phyloP scores from a whole-genome alignment of 2,888 invertebrate genomes.

The Chymomyza caudatula region DNA sequence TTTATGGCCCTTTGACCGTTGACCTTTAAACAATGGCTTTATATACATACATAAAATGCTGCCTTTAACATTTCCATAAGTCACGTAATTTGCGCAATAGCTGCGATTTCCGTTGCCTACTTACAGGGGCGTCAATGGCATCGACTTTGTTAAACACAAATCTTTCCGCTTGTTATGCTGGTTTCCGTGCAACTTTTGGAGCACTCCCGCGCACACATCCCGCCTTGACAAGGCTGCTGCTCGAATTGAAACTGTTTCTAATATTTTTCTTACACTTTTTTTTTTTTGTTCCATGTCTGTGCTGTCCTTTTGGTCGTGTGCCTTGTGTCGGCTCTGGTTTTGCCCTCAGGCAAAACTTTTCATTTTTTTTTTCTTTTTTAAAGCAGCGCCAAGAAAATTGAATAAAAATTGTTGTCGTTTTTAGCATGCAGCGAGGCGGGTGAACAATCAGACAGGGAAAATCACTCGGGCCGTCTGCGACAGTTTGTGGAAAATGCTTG shows the following conservation, averaged over 20 bases:
- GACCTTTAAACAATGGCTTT: constrained; percentile 25
- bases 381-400: constrained; percentile 50
- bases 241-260: constrained; percentile 46
- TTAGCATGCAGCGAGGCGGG: constrained; percentile 10
- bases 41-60: constrained; percentile 24
- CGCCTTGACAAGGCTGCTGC: not conserved
- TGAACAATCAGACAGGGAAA: not conserved
- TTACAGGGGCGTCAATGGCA: constrained; percentile 23
- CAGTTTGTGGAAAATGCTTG: constrained; percentile 46
- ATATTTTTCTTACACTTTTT: constrained; percentile 39
- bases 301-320: not conserved
- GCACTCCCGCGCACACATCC: constrained; percentile 21
- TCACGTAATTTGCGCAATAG: constrained; percentile 66
- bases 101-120: constrained; percentile 60
- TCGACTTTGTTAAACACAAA: constrained; percentile 62
- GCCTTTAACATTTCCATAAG: constrained; percentile 54
- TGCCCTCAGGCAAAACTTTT: constrained; percentile 41
- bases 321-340: not conserved
- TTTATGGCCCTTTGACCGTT: constrained; percentile 23
- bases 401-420: constrained; percentile 61
- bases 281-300: constrained; percentile 21
- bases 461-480: constrained; percentile 8
- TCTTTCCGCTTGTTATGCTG: constrained; percentile 71
- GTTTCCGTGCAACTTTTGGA: constrained; percentile 56
- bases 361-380: constrained; percentile 27